Evolutionary conservation across 2,113 vertebrate species (phyloP), one percentile per base, ranked within the genome.

Genomic region (Calidris pugnax): DNA sequence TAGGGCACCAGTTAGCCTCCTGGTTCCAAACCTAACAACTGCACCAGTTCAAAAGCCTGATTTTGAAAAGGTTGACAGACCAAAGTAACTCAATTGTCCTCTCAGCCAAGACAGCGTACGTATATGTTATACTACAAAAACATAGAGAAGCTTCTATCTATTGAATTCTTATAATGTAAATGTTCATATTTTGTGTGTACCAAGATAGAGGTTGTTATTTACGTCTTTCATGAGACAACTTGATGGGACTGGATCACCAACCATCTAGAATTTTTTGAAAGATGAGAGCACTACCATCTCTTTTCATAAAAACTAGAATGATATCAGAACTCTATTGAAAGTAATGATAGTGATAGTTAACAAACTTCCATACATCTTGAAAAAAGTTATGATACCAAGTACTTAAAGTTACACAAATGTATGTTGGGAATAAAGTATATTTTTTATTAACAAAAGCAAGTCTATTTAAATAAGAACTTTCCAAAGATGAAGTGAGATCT

Each of bases 1-100:
- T 62, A 22, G 2, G 13, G 2, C 7, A 59, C 0, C 0, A 12
- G 2, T 9, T 39, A 23, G 2, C 4, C 1, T 37, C 6, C 15
- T 37, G 10, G 4, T 45, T 60, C 21, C 48, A 41, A 57, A 39
- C 19, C 21, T 43, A 62, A 62, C 6, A 8, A 9, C 30, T 55
- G 2, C 20, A 60, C 13, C n/a, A 35, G 11, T 60, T 33, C n/a
- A 11, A 26, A 11, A 79, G 13, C 5, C 30, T 62, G 24, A 48
- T 79, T 62, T 41, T 62, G 27, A 68, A 62, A 79, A 79, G 20
- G 26, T 1, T 62, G 22, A 26, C 22, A 60, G 5, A 66, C 9
- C 37, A 24, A 12, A 22, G 7, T 64, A 43, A 37, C 47, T 48
- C 21, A 24, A 0, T 41, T 55, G 14, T 47, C 21, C 30, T 43